Conservation (phyloP, 2,113 vertebrate genomes). For the Myotis yumanensis region DNA sequence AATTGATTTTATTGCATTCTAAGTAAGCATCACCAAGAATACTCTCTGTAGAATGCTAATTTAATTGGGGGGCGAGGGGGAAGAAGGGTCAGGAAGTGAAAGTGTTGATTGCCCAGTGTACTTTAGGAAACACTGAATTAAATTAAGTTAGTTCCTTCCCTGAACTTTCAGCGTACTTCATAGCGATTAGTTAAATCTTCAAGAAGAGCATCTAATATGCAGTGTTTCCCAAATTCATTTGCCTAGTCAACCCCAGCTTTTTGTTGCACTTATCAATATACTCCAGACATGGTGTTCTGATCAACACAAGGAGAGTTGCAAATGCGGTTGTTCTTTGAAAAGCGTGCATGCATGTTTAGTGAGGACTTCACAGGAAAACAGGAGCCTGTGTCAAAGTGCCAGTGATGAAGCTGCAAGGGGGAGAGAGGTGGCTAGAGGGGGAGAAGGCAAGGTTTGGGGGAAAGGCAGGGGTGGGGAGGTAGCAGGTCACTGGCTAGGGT, state of each 20-base stretch:
- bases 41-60: background rate
- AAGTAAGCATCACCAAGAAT: background rate
- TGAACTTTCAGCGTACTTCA: background rate
- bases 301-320: background rate
- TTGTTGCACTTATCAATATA: background rate
- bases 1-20: background rate
- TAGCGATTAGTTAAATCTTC: conserved; percentile 16
- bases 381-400: background rate
- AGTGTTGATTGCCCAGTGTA: background rate
- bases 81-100: background rate
- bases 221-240: background rate
- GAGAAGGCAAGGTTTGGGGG: background rate
- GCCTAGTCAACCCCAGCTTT: background rate
- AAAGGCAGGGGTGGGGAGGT: background rate
- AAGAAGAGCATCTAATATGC: background rate
- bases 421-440: background rate
- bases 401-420: background rate
- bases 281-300: background rate
- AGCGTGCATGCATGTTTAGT: background rate
- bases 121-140: background rate
- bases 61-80: background rate
- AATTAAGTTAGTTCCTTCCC: conserved; percentile 10
- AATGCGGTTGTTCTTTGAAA: background rate
- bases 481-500: background rate
- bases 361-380: background rate